Evolutionary conservation across 2,797 vertebrate species (phyloP).

Genomic region (Hyperoplus lanceolatus): DNA sequence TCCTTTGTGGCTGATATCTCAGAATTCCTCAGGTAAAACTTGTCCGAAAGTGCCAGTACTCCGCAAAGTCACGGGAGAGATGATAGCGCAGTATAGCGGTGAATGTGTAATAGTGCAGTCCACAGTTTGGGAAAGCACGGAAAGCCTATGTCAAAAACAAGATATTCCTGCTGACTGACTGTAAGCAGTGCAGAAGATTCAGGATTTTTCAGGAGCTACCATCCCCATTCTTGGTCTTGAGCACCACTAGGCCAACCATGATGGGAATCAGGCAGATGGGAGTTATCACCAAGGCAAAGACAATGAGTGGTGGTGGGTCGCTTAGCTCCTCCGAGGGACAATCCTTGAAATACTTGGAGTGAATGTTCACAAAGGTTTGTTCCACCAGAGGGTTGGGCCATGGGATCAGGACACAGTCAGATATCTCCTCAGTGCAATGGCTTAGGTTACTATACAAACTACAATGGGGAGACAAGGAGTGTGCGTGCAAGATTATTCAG

Average conservation of each 20-base stretch:
- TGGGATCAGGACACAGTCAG: conserved; percentile 82
- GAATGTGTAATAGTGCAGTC: conserved; percentile 8
- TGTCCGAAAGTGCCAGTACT: conserved; percentile 18
- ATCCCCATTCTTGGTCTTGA: conserved; percentile 85
- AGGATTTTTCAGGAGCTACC: conserved; percentile 76
- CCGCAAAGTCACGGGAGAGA: conserved; percentile 22
- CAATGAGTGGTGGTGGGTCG: conserved; percentile 64
- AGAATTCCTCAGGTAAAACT: conserved; percentile 5
- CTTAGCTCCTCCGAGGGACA: conserved; percentile 76
- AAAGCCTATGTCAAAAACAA: conserved; percentile 8
- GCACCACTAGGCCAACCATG: conserved; percentile 82
- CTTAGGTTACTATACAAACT: conserved; percentile 84
- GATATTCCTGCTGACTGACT: not conserved
- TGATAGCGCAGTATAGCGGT: conserved; percentile 22
- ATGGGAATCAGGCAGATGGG: conserved; percentile 85
- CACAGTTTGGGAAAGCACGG: not conserved
- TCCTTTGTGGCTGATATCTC: conserved; percentile 5
- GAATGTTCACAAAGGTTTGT: conserved; percentile 79
- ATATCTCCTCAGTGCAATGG: conserved; percentile 78
- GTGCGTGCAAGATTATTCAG: not conserved
- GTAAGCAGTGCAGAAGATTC: conserved; percentile 4
- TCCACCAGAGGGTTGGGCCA: conserved; percentile 82
- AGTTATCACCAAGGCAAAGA: conserved; percentile 81
- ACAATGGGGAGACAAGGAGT: conserved; percentile 28
- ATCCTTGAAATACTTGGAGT: conserved; percentile 75